Percentiles rank a stretch among this genome's conserved stretches.
Evolutionary conservation across 2,113 vertebrate genomes (phyloP).

Genomic region (Ariopsis seemanni): DNA sequence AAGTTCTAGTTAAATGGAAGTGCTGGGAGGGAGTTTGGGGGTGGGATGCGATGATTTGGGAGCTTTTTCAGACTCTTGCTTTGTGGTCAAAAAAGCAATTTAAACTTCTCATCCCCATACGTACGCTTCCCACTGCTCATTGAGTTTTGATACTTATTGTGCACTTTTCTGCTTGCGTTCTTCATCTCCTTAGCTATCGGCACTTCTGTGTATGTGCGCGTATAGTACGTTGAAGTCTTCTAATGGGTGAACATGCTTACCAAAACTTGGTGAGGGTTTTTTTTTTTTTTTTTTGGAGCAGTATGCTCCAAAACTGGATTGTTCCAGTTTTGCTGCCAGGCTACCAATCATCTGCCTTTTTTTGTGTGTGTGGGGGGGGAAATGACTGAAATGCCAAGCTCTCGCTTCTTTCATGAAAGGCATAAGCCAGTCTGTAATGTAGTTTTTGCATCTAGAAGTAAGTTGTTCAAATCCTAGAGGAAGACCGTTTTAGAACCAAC

Average conservation of each 20-base stretch:
- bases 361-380: neutral
- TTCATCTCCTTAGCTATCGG: neutral
- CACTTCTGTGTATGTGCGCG: neutral
- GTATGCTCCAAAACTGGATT: neutral
- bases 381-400: neutral
- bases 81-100: neutral
- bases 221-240: too few species aligned
- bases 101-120: neutral
- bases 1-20: neutral
- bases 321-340: neutral
- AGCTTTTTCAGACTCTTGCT: neutral
- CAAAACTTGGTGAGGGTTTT: neutral
- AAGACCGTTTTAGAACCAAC: neutral
- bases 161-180: neutral
- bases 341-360: neutral
- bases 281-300: neutral
- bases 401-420: neutral
- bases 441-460: neutral
- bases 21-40: neutral
- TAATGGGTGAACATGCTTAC: neutral
- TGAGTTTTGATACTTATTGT: neutral
- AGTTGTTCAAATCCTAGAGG: neutral
- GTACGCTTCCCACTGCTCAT: neutral
- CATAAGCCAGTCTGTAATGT: neutral
- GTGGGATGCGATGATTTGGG: neutral